Evolutionary conservation across 2,888 invertebrate species (phyloP), one percentile per base, ranked within the genome.

Genomic region (Thereva unica): DNA sequence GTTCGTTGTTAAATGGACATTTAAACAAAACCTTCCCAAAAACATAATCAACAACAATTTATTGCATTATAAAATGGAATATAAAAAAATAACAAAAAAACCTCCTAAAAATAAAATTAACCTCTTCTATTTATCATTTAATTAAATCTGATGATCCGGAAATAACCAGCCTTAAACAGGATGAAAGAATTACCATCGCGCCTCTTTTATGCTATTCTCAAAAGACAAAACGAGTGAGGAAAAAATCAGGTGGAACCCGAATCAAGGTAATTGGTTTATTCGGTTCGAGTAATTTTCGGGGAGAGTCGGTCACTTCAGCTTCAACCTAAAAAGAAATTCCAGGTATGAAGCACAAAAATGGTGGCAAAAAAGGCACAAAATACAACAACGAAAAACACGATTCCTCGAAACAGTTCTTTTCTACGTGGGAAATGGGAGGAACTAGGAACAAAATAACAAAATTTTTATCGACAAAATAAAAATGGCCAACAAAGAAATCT

Each of bases 61-160:
- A 23, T 23, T 23, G 23, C 23, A 23, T 23, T 23, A 23, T 23
- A 23, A 23, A 23, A 23, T 23, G 23, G 23, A 23, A 2, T 23
- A 23, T 23, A 23, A 23, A 23, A 23, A 23, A 23, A 23, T 23
- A 23, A 23, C 23, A 23, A 23, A 23, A 23, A 23, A 23, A 23
- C 23, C 23, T 23, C 23, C 23, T 44, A n/a, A n/a, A n/a, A 44
- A n/a, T 44, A 44, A 50, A 50, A 5, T 35, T 49, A 49, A 61
- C 61, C 50, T 61, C 50, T 41, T 61, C 64, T 23, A 64, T 64
- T 64, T 64, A 64, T 64, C 64, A 64, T 64, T 64, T 55, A 64
- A 64, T 64, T 64, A 64, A 64, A 64, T 54, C 55, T 64, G 64
- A 64, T 64, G 64, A 64, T 64, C 64, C 64, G 64, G 64, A 64